Evolutionary conservation across 2,888 invertebrate species (phyloP), one percentile per base, ranked within the genome.

Genomic region (Synergus itoensis): DNA sequence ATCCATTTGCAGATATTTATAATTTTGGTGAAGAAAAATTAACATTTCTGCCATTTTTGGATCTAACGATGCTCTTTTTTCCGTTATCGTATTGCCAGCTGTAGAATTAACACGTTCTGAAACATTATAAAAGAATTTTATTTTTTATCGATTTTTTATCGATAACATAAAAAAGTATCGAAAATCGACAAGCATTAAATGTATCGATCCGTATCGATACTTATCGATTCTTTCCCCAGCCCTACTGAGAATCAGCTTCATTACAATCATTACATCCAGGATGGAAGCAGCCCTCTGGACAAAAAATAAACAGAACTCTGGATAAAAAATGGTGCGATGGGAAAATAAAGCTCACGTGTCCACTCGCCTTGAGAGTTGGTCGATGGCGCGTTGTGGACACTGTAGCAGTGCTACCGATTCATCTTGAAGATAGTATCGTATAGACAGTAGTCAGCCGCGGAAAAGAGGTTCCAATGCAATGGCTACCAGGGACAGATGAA

Each of bases 401-500:
- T 12, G 45, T 11, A 62, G 28, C 4, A 62, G 62, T 79, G 82
- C 86, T 85, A 83, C 82, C 88, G 86, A 88, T 88, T 87, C 86
- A 84, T 88, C 87, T 88, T 88, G 76, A 79, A 88, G 88, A 88
- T 88, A 88, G 83, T 86, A 88, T 87, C 87, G 81, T 84, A 76
- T 69, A 81, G 86, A 86, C 86, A 82, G 84, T 86, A 84, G 85
- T 84, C 84, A 85, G 85, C 78, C 82, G 79, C 81, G 77, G 84
- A 83, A 84, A 80, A 82, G 76, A 75, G 81, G 63, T 75, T 77
- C 77, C 80, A 65, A 76, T 81, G 79, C 79, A 82, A 80, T 79
- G 80, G 81, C 82, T 81, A 83, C 82, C 82, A 80, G 75, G 82
- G 78, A 81, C 79, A 79, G 79, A 83, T 84, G 81, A 84, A 82